Evolutionary conservation across 2,888 invertebrate genomes (phyloP), one percentile per base, ranked within the genome.

Genomic region (Bombylius major): DNA sequence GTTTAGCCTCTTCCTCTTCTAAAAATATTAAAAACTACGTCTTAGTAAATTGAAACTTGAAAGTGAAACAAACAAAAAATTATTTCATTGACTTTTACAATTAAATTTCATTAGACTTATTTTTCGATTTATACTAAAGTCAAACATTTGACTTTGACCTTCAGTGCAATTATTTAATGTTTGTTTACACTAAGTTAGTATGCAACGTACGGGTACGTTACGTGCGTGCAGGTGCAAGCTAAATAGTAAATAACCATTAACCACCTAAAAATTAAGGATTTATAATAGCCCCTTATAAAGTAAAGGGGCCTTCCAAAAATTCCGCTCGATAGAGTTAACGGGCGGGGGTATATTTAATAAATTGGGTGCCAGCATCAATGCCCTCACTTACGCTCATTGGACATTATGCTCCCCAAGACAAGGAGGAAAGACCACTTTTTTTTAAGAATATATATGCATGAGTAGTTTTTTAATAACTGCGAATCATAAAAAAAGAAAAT

Each of bases 371-470:
- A 87, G 88, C 88, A 89, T 78, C 79, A 86, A 83, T 85, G 82
- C 77, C 79, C 88, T 88, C 88, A 86, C 87, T 84, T 83, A 64
- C 85, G 87, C 82, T 88, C 87, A 85, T 81, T 79, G 87, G 79
- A 82, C 83, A 86, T 83, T 86, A 79, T 82, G 87, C 87, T 87
- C 88, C 87, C 87, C 84, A 76, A 84, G 85, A 88, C 87, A 87
- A 87, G 84, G 87, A 86, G 80, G 77, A 61, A 51, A 45, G 69
- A 68, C 1, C 42, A 8, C 11, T 4, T 11, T 11, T 5, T 42
- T 11, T 8, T 36, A 36, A 36, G 2, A 4, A 8, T 36, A 8
- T 36, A 36, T 36, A 8, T 36, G 8, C 7, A 36, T 7, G 4
- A 2, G 8, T 1, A 36, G 8, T 36, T 36, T 7, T 36, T 42